These are phyloP conservation scores for Acronicta alni DNA, from an alignment of 2,888 invertebrate species.

Conservation along the genomic window DNA sequence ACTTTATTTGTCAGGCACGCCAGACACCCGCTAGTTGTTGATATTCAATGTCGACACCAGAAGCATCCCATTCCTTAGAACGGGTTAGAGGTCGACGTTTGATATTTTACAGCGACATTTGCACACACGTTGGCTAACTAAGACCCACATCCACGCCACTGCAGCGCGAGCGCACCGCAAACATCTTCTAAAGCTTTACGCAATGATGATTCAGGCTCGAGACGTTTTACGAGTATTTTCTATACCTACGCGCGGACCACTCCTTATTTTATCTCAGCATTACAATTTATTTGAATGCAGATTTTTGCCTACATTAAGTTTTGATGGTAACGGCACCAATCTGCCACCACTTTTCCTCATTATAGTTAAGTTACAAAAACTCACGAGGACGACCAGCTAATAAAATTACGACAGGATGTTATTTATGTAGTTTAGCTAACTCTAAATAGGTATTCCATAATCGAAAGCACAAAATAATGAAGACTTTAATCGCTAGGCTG, in stretches of 20 bases:
- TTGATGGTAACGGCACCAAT: conserved; percentile 52
- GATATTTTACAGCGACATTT: conserved; percentile 85
- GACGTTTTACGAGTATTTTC: conserved; percentile 61
- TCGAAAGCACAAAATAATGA: conserved; percentile 26
- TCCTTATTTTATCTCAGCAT: conserved; percentile 53
- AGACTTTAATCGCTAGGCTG: conserved; percentile 53
- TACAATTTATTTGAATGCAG: conserved; percentile 52
- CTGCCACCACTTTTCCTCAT: conserved; percentile 41
- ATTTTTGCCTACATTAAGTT: conserved; percentile 51
- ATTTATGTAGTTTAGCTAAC: conserved; percentile 11
- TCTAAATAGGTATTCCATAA: conserved; percentile 25
- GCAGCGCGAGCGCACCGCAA: conserved; percentile 56
- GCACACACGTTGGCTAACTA: conserved; percentile 77
- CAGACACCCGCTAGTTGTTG: conserved; percentile 34
- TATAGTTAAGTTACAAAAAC: conserved; percentile 22
- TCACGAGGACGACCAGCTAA: conserved; percentile 40
- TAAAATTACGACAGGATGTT: conserved; percentile 34
- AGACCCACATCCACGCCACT: conserved; percentile 65
- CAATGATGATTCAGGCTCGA: conserved; percentile 71
- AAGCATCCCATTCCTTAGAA: conserved; percentile 72
- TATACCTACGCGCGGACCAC: conserved; percentile 54
- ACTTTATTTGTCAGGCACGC: conserved; percentile 21
- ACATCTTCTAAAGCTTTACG: conserved; percentile 71
- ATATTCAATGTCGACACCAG: conserved; percentile 61
- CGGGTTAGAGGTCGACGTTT: conserved; percentile 78